A percentile compares a stretch with the other conserved stretches of the same genome.
These are phyloP conservation scores for Cerastis rubricosa DNA, from an alignment of 2,888 invertebrate species.

Conservation along the genomic window DNA sequence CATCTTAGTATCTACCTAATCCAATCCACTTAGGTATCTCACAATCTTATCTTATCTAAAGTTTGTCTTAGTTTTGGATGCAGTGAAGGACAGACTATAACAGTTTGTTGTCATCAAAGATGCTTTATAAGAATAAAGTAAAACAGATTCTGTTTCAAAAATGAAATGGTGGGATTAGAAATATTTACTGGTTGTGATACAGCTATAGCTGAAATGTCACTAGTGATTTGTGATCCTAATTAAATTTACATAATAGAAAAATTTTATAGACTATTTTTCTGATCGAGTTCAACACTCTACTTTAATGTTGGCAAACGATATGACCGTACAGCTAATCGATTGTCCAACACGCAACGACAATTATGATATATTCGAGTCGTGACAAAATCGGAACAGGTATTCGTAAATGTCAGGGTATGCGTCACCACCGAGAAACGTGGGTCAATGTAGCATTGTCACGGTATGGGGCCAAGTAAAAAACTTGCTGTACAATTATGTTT, in stretches of 20 bases:
- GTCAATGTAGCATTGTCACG: constrained; percentile 30
- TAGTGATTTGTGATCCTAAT: background rate
- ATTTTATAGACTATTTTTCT: background rate
- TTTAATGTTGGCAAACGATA: constrained; percentile 14
- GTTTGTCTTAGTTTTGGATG: constrained; percentile 1
- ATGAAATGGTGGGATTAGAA: background rate
- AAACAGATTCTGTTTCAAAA: background rate
- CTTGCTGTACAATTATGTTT: background rate
- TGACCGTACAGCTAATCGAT: constrained; percentile 35
- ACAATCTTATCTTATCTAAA: constrained; percentile 10
- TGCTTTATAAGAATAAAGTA: background rate
- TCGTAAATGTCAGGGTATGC: constrained; percentile 53
- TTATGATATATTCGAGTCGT: constrained; percentile 38
- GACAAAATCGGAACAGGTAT: constrained; percentile 52
- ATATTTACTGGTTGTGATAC: background rate
- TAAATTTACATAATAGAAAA: background rate
- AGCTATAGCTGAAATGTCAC: background rate
- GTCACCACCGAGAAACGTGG: constrained; percentile 26
- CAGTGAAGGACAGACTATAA: background rate
- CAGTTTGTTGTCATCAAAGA: background rate
- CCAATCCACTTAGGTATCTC: background rate
- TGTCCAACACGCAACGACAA: constrained; percentile 44
- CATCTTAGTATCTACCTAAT: background rate
- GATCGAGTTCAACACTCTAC: constrained; percentile 24
- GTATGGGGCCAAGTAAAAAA: constrained; percentile 7